Evolutionary conservation across 2,888 invertebrate genomes (phyloP), one percentile per base, ranked within the genome.

Genomic region (Trissonchulus latispiculum): DNA sequence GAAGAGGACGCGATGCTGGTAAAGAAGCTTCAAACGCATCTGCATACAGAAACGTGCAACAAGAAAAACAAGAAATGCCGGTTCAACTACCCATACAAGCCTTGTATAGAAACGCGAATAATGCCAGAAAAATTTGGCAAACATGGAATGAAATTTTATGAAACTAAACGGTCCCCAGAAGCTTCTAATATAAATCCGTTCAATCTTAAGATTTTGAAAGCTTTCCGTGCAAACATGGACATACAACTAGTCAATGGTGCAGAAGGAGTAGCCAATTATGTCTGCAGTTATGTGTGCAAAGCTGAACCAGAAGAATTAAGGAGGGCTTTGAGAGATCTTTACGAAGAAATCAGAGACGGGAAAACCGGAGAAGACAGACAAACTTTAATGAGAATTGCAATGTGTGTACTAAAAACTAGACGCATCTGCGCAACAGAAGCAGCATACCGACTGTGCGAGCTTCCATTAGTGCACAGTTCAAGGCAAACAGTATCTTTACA

Each of bases 341-440:
- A 18, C 28, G 28, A 64, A 8, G 33, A 33, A 18, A 29, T n/a
- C 18, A 3, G 64, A 8, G 31, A 64, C 8, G n/a, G n/a, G n/a
- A n/a, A n/a, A n/a, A n/a, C n/a, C n/a, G n/a, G n/a, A n/a, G n/a
- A n/a, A n/a, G n/a, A n/a, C n/a, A n/a, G n/a, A n/a, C n/a, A n/a
- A n/a, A 15, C 15, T 8, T 15, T 64, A 8, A 15, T 64, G 8
- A 64, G 28, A 33, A 64, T 64, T 64, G 64, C 15, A 64, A 64
- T 64, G 64, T 64, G 31, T 64, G 8, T 64, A 28, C 28, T 64
- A 29, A 64, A 64, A 64, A 31, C 8, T 64, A 64, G 64, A 33
- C 64, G 28, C 15, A 15, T 64, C 8, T 64, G 15, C 8, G 64
- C 64, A 28, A 8, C 8, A 64, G 64, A 64, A 33, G 64, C 64